Evolutionary conservation across 2,797 vertebrate species (phyloP), one percentile per base, ranked within the genome.

Genomic region (Nyctibius grandis): DNA sequence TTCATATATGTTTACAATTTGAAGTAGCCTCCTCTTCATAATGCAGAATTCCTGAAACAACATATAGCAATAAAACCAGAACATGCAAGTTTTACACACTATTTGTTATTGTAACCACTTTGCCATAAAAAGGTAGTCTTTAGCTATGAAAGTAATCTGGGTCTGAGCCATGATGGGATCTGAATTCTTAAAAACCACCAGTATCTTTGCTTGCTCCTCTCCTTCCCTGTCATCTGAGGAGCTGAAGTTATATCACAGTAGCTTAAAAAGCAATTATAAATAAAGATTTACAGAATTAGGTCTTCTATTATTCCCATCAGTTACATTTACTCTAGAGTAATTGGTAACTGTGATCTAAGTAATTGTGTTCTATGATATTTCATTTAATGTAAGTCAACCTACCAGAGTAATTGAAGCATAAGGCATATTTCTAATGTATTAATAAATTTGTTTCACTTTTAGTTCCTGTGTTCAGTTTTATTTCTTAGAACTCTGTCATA

Each of bases 11-110:
- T 22, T 93, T 68, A 53, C 8, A 64, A 8, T 54, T 40, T 76
- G 33, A 59, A 70, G 19, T 12, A 40, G 9, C 26, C 42, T 59
- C 72, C 17, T 23, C 9, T 68, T 75, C 48, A 16, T 9, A 59
- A 74, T 25, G 25, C 21, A 44, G 11, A 83, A 26, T 5, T 1
- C 9, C 20, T 82, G 61, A 64, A 87, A 57, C 1, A 45, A 23
- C 8, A 6, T 2, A 0, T 13, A 69, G 14, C 13, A 57, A 65
- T 53, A 75, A 84, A 18, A 9, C 0, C 9, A 64, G 12, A 36
- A 19, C 5, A 25, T 17, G 5, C 4, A 36, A 17, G 3, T 31
- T 72, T 53, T 61, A 36, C 18, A 42, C 7, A 15, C 3, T 34
- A 15, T 5, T 85, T 18, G 20, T 34, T 85, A 31, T 38, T 44